These are phyloP conservation scores for Frankliniella fusca DNA, from an alignment of 2,888 invertebrate species.

Conservation along the genomic window DNA sequence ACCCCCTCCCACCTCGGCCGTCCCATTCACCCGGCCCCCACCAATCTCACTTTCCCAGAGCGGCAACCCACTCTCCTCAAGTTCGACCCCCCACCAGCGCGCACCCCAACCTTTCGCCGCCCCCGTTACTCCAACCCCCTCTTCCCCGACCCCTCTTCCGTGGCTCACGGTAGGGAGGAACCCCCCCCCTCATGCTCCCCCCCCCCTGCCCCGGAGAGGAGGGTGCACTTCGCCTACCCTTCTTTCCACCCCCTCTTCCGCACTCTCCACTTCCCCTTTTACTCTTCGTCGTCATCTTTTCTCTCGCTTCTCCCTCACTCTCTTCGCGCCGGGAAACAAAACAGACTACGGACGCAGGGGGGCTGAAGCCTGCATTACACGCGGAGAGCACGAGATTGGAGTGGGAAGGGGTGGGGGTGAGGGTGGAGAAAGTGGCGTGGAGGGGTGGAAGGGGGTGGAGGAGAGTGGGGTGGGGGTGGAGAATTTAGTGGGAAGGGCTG, in stretches of 20 bases:
- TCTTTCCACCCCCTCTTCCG: too few species aligned
- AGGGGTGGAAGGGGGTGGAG: background rate
- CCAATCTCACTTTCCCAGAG: background rate
- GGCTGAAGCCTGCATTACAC: background rate
- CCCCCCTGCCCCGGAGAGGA: background rate
- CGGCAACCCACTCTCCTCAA: background rate
- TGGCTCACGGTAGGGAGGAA: too few species aligned
- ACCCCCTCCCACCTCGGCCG: background rate
- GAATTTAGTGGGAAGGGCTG: too few species aligned
- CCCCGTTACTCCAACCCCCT: background rate
- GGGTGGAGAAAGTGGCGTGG: too few species aligned
- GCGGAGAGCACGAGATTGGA: background rate
- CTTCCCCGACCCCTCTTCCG: too few species aligned
- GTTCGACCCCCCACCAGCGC: background rate
- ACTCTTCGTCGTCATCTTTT: too few species aligned
- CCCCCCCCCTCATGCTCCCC: background rate
- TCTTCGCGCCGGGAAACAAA: too few species aligned
- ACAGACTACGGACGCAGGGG: too few species aligned
- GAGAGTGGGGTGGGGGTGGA: background rate
- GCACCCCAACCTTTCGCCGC: background rate
- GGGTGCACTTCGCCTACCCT: too few species aligned
- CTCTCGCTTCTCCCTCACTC: too few species aligned
- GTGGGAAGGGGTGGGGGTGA: background rate
- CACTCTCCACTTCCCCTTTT: too few species aligned
- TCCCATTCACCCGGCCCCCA: constrained; percentile 10